Conservation (phyloP, 2,113 vertebrate species). For the Dipodomys stephensi region DNA sequence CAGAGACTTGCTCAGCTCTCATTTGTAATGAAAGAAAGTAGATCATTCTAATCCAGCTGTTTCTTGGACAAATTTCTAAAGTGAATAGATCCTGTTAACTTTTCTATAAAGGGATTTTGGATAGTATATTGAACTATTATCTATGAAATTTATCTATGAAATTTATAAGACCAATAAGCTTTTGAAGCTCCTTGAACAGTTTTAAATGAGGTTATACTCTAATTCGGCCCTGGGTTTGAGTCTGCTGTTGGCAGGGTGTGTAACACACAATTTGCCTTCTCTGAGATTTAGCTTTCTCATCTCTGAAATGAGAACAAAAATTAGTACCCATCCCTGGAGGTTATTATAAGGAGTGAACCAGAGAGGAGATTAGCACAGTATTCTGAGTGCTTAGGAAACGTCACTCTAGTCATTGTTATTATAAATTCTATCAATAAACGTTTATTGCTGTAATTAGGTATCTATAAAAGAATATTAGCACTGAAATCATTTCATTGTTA, state of each 20-base stretch:
- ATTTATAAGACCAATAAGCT: constrained; percentile 24
- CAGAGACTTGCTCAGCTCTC: not conserved
- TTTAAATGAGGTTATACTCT: constrained; percentile 15
- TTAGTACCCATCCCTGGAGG: not conserved
- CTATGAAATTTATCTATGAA: no score
- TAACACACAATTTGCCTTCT: not conserved
- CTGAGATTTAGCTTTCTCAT: constrained; percentile 36
- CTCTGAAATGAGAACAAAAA: constrained; percentile 34
- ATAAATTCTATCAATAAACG: not conserved
- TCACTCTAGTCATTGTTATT: not conserved
- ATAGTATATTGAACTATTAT: constrained; percentile 22
- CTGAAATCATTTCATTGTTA: constrained; percentile 25
- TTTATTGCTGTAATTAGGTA: constrained; percentile 44
- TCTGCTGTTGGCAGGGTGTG: not conserved
- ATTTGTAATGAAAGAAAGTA: not conserved
- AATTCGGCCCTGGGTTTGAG: not conserved
- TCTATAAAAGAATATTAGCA: constrained; percentile 30
- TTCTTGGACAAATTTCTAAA: constrained; percentile 46
- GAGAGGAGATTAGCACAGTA: not conserved
- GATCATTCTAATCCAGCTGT: not conserved
- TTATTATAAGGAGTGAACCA: constrained; percentile 20
- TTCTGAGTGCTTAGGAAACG: not conserved
- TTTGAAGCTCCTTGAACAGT: not conserved
- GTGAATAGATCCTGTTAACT: constrained; percentile 28
- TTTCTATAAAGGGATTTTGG: constrained; percentile 35